Percentiles rank a stretch among this genome's conserved stretches.
phyloP scores from a whole-genome alignment of 2,113 vertebrate species.

The Pogona vitticeps region DNA sequence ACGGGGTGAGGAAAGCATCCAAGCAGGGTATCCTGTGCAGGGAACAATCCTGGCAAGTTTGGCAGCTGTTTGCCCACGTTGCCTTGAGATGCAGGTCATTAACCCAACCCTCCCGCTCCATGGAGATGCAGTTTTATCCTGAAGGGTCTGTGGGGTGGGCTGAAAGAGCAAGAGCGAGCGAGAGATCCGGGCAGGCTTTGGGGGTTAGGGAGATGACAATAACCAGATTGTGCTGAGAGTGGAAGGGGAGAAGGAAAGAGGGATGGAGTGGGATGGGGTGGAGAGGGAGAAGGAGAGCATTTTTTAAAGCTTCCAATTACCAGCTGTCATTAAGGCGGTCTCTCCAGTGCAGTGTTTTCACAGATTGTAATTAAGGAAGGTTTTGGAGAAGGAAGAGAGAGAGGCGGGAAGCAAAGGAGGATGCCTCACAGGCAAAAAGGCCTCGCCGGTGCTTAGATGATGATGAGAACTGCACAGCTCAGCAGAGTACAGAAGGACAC shows the following conservation, averaged over 20 bases:
- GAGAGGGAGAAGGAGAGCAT: background rate
- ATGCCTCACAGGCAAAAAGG: background rate
- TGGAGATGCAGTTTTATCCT: background rate
- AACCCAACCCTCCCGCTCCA: background rate
- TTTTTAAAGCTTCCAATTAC: background rate
- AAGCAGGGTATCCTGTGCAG: background rate
- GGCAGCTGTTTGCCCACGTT: background rate
- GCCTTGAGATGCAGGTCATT: background rate
- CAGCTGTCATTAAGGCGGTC: background rate
- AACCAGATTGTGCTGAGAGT: background rate
- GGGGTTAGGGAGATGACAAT: background rate
- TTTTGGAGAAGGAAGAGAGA: background rate
- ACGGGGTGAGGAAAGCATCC: background rate
- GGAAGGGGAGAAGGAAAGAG: background rate
- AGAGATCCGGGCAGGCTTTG: background rate
- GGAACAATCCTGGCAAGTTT: background rate
- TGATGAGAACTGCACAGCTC: background rate
- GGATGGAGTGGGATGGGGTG: background rate
- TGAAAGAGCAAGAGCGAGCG: no score
- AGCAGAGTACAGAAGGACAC: background rate
- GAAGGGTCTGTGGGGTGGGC: background rate
- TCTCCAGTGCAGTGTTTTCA: slow-evolving; percentile 10
- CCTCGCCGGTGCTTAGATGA: background rate
- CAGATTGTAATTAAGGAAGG: slow-evolving; percentile 32
- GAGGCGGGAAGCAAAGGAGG: background rate